A percentile compares a stretch with the other conserved stretches of the same genome.
Evolutionary conservation across 2,888 invertebrate species (phyloP).

Genomic region (Corbicula japonica): DNA sequence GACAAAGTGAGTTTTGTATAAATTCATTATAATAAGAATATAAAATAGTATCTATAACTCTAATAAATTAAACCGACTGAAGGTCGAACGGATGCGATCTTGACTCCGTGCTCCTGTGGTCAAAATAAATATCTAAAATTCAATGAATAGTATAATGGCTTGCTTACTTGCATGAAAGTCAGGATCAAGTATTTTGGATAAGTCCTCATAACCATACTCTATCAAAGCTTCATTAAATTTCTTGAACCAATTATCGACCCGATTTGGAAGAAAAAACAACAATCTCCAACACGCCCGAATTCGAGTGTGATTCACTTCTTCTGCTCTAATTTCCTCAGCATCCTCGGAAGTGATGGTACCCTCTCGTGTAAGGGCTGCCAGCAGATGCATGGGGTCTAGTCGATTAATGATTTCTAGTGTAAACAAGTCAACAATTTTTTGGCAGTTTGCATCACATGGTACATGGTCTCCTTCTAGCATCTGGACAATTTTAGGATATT

Average conservation of each 20-base stretch:
- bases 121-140: background rate
- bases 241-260: conserved; percentile 50
- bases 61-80: no score
- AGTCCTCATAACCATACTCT: conserved; percentile 23
- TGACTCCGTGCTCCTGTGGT: no score
- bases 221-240: conserved; percentile 42
- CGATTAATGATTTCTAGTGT: conserved; percentile 19
- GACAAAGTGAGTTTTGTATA: no score
- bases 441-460: conserved; percentile 37
- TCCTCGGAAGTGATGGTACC: conserved; percentile 27
- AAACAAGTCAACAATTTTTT: conserved; percentile 39
- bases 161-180: conserved; percentile 50
- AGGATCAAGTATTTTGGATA: conserved; percentile 48
- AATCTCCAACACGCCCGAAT: conserved; percentile 42
- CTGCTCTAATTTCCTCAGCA: conserved; percentile 39
- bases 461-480: conserved; percentile 41
- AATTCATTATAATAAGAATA: no score
- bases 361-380: conserved; percentile 20
- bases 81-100: no score
- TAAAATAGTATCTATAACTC: no score
- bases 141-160: background rate
- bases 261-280: conserved; percentile 37
- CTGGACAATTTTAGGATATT: conserved; percentile 46
- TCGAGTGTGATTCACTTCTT: conserved; percentile 38
- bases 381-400: conserved; percentile 33